Conservation (phyloP, 2,888 invertebrate species). For the Acrobasis repandana region DNA sequence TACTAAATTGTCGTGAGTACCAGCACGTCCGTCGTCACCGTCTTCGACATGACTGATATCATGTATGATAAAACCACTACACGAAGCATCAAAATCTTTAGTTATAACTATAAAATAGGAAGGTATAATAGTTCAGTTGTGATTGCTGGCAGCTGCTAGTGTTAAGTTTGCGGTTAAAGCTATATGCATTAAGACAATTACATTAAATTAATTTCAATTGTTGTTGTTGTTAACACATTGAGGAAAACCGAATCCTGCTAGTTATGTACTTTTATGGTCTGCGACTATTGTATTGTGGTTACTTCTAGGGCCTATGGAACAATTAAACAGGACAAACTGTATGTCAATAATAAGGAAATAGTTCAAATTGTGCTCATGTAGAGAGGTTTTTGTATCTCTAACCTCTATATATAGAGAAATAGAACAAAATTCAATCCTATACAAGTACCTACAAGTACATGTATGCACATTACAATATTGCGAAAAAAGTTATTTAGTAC, state of each 20-base stretch:
- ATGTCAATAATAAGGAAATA: background rate
- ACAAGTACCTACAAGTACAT: too few relatives aligned
- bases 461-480: background rate
- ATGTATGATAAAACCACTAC: background rate
- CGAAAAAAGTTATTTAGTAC: background rate
- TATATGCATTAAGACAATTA: background rate
- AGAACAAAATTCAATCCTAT: too few relatives aligned
- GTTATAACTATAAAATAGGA: background rate
- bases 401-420: too few relatives aligned
- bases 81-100: background rate
- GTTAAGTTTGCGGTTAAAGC: background rate
- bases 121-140: background rate
- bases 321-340: background rate
- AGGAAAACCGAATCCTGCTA: background rate
- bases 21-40: constrained; percentile 11
- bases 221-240: background rate
- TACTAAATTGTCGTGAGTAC: constrained; percentile 1
- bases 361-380: too few relatives aligned
- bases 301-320: background rate
- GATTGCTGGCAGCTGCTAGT: background rate
- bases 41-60: constrained; percentile 3
- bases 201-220: background rate
- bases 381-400: too few relatives aligned
- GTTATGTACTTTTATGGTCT: background rate
- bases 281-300: background rate